Base-by-base conservation (phyloP, 2,113 vertebrate genomes). In the Bambusicola thoracicus region DNA sequence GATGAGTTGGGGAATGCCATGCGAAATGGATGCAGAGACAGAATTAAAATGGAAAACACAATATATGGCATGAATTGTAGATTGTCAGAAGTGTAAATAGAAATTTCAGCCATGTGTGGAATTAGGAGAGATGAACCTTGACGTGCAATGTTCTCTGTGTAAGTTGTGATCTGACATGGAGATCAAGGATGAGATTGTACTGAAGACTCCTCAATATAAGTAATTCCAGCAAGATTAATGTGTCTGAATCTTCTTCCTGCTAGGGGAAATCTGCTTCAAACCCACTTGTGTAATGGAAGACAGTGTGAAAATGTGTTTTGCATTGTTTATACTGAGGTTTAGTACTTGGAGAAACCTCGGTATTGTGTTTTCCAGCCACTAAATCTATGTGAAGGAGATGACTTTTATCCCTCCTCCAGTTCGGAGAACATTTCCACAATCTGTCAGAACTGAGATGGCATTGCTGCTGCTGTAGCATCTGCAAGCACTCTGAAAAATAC, bases 391-490 rank as follows among this genome's bases (percentile, higher is more conserved):
- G 69, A 87, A 89, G 32, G 68, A 90, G 51, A 21, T 78, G 81
- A 43, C 56, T 30, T 87, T 87, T 89, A 51, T 75, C 81, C 46
- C 72, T 66, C 58, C 79, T 75, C 59, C 77, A 84, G 56, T 24
- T 89, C 24, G n/a, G 41, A 90, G 87, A 77, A 79, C 51, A 8
- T 29, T 78, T 89, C 34, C 16, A 29, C 63, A 87, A 65, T 75
- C 51, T 51, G 74, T 87, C 84, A 65, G 66, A 74, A 53, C 38
- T 86, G 55, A 30, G 59, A 27, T 80, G 88, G n/a, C 80, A 44
- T 59, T 77, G 83, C 76, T 90, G 24, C 82, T 85, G 53, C 80
- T 66, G 41, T 55, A 72, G 56, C 63, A 67, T 84, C 86, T 94
- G 78, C 81, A 89, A 72, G 36, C 3, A 22, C 38, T 74, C 20